Percentiles rank a stretch among this genome's conserved stretches.
Evolutionary conservation across 2,888 invertebrate species (phyloP).

Genomic region (Biston stratarius): DNA sequence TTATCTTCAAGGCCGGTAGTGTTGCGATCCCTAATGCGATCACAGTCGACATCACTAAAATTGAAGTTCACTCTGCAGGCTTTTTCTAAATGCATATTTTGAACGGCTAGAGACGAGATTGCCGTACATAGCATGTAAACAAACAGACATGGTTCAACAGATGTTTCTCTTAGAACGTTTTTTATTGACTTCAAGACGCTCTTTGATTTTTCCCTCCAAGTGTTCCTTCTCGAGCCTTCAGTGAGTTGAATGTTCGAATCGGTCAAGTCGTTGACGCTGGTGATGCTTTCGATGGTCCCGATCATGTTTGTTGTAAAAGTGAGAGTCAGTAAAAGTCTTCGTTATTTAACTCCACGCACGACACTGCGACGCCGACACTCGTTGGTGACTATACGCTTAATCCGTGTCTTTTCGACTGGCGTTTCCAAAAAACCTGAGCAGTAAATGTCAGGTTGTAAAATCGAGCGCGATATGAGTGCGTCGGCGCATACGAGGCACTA

Average conservation of each 20-base stretch:
- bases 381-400: constrained; percentile 69
- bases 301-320: constrained; percentile 70
- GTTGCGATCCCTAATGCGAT: constrained; percentile 76
- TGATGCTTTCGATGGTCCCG: constrained; percentile 63
- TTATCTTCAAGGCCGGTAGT: constrained; percentile 75
- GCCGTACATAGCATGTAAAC: constrained; percentile 88
- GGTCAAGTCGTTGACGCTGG: constrained; percentile 66
- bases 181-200: constrained; percentile 69
- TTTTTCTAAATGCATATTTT: constrained; percentile 87
- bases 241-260: constrained; percentile 75
- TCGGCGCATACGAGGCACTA: constrained; percentile 67
- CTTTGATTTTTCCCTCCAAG: constrained; percentile 73
- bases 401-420: constrained; percentile 70
- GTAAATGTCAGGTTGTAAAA: constrained; percentile 78
- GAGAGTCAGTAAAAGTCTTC: constrained; percentile 72
- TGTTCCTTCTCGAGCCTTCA: constrained; percentile 54
- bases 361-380: constrained; percentile 62
- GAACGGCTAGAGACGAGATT: constrained; percentile 87
- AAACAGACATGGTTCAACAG: constrained; percentile 89
- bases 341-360: constrained; percentile 63
- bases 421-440: constrained; percentile 80
- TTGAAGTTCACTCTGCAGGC: constrained; percentile 84
- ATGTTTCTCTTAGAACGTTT: constrained; percentile 72
- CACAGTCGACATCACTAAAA: constrained; percentile 83
- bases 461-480: constrained; percentile 73